Conservation (phyloP, 2,113 vertebrate species). For the Stictonetta naevosa region DNA sequence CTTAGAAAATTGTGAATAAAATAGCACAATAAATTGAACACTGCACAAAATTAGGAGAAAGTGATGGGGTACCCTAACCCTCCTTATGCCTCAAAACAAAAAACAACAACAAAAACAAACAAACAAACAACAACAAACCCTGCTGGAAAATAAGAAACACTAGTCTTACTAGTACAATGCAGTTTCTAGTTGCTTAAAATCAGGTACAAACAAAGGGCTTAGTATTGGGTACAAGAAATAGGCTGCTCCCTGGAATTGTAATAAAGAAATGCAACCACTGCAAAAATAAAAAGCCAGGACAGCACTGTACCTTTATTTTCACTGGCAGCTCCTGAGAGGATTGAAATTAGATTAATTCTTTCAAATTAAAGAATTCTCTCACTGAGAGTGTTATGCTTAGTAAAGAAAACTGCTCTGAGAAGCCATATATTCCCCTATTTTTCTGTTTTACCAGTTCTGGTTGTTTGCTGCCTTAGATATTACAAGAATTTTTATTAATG, state of each 20-base stretch:
- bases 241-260: neutral
- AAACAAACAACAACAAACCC: neutral
- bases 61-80: rapidly evolving
- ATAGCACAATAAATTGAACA: neutral
- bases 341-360: neutral
- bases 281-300: neutral
- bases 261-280: neutral
- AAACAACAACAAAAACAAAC: neutral
- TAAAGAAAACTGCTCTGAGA: neutral
- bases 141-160: neutral
- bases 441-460: neutral
- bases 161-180: neutral
- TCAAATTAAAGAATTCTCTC: neutral
- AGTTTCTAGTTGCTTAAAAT: neutral
- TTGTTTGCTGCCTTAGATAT: neutral
- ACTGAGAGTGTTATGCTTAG: neutral
- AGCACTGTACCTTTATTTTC: neutral
- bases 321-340: neutral
- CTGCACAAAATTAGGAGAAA: neutral
- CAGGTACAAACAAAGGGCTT: neutral
- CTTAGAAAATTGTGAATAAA: neutral
- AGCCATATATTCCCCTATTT: neutral
- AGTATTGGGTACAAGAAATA: neutral
- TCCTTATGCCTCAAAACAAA: neutral
- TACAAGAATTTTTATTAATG: neutral